phyloP scores from a whole-genome alignment of 2,113 vertebrate genomes.

The Pituophis catenifer region DNA sequence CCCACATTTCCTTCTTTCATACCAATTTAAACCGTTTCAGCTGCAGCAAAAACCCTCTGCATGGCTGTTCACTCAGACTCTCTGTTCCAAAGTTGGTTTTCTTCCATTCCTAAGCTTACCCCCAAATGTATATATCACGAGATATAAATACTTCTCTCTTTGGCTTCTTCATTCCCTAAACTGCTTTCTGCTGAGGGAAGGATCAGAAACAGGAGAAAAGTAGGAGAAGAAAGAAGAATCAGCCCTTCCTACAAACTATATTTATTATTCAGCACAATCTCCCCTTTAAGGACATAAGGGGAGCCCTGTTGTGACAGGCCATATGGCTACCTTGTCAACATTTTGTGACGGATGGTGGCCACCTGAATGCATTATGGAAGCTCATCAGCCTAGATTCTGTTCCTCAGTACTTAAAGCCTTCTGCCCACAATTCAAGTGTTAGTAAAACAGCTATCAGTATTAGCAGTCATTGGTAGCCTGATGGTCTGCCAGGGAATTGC shows the following conservation, averaged over 20 bases:
- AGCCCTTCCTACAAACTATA: too few relatives aligned
- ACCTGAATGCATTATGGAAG: not conserved
- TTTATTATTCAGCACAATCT: not conserved
- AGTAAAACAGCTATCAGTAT: not conserved
- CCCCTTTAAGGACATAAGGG: not conserved
- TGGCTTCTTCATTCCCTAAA: not conserved
- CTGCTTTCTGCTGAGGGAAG: not conserved
- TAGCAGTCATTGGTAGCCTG: not conserved
- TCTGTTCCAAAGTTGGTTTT: not conserved
- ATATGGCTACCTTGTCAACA: not conserved
- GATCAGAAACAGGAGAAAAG: not conserved
- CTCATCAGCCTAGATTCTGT: not conserved
- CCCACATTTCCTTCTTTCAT: conserved; percentile 53
- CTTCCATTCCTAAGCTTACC: not conserved
- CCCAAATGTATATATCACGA: not conserved
- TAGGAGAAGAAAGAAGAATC: not conserved
- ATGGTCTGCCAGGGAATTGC: not conserved
- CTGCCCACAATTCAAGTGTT: not conserved
- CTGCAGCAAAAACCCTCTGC: conserved; percentile 41
- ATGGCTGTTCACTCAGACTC: not conserved
- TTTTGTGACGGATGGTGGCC: not conserved
- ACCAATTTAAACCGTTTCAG: conserved; percentile 58
- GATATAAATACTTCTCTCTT: not conserved
- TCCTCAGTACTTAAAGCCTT: not conserved
- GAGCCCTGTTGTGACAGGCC: not conserved